A percentile compares a stretch with the other conserved stretches of the same genome.
These are phyloP conservation scores for Drosophila mauritiana DNA, from an alignment of 1,140 invertebrate genomes.

Conservation along the genomic window DNA sequence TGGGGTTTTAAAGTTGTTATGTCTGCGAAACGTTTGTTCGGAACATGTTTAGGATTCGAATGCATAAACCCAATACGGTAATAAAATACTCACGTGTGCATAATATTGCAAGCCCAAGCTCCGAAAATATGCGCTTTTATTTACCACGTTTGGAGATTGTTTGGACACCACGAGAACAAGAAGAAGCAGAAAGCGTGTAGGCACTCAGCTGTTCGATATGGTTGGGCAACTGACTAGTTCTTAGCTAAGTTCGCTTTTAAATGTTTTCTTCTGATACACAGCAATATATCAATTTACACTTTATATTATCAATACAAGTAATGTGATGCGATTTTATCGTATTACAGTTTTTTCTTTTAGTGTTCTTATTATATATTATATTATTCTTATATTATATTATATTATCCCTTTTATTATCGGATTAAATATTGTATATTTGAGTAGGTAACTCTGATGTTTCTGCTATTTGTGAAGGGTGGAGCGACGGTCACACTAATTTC, in stretches of 20 bases:
- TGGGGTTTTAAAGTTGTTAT: conserved; percentile 72
- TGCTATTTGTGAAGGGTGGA: neutral
- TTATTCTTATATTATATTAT: too few relatives aligned
- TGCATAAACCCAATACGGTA: too few relatives aligned
- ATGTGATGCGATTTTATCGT: too few relatives aligned
- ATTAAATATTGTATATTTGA: neutral
- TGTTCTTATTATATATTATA: too few relatives aligned
- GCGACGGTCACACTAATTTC: neutral
- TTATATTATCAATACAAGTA: too few relatives aligned
- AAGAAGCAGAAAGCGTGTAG: conserved; percentile 62
- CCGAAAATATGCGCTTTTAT: conserved; percentile 15
- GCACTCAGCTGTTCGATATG: conserved; percentile 33
- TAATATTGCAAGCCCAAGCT: conserved; percentile 22
- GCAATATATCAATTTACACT: neutral
- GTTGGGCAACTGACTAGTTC: neutral
- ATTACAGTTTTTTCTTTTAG: too few relatives aligned
- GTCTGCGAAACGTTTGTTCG: conserved; percentile 20
- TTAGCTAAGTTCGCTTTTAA: neutral
- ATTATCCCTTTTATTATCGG: neutral
- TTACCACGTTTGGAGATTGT: conserved; percentile 58
- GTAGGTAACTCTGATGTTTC: neutral
- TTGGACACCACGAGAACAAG: conserved; percentile 55
- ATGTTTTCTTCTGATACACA: neutral
- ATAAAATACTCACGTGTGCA: conserved; percentile 62
- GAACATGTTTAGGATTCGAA: neutral